A percentile compares a stretch with the other conserved stretches of the same genome.
Conservation (phyloP, 35 echinoderm and acorn worm genomes). For the Apostichopus parvimensis region DNA sequence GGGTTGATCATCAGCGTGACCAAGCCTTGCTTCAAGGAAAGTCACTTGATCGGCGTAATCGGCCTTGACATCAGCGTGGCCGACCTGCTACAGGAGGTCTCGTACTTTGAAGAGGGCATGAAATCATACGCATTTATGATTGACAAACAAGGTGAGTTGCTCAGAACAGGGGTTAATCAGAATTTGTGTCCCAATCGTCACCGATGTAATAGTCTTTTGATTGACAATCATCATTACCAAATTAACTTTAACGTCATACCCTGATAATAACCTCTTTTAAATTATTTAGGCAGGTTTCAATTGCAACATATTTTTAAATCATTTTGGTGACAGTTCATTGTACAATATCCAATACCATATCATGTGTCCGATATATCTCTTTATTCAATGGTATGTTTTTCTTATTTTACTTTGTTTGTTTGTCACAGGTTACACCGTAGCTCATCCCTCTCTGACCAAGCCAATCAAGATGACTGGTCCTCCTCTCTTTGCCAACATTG, state of each 20-base stretch:
- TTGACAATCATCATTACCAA: too few species aligned
- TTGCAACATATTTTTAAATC: too few species aligned
- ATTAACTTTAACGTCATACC: too few species aligned
- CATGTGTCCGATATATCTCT: too few species aligned
- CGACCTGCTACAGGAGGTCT: conserved; percentile 84
- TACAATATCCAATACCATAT: too few species aligned
- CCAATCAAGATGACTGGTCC: conserved; percentile 70
- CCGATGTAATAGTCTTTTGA: background rate
- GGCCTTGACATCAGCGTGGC: conserved; percentile 89
- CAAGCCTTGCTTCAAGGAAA: conserved; percentile 74
- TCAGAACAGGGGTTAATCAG: too few species aligned
- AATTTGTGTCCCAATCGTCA: too few species aligned
- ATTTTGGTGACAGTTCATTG: too few species aligned
- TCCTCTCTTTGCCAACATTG: conserved; percentile 80
- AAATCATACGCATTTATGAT: conserved; percentile 88
- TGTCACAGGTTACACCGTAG: conserved; percentile 74
- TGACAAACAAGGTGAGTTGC: conserved; percentile 71
- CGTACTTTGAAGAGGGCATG: conserved; percentile 92
- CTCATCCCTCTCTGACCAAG: conserved; percentile 80
- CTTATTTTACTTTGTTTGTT: background rate
- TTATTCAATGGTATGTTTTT: too few species aligned
- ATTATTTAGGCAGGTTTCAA: too few species aligned
- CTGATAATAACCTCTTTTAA: too few species aligned
- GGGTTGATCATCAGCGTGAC: conserved; percentile 89
- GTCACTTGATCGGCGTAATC: conserved; percentile 73